A percentile compares a stretch with the other conserved stretches of the same genome.
Evolutionary conservation across 2,113 vertebrate genomes (phyloP).

Genomic region (Anseranas semipalmata): DNA sequence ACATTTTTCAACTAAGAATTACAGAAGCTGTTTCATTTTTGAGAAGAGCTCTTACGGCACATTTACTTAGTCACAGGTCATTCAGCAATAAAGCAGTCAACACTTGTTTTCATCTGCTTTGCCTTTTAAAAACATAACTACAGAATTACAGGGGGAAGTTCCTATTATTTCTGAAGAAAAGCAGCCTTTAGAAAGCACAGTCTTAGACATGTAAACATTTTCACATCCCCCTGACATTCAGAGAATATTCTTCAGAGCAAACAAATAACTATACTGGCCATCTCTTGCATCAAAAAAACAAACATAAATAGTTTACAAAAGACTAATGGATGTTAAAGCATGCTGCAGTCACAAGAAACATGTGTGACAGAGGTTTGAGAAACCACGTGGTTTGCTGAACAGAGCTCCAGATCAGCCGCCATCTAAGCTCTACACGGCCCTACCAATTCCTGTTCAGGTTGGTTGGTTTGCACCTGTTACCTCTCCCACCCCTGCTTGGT

Average conservation of each 20-base stretch:
- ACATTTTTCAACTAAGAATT: not conserved
- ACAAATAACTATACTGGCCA: not conserved
- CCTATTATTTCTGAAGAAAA: not conserved
- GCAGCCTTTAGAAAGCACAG: not conserved
- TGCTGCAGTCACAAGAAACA: not conserved
- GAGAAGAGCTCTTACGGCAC: not conserved
- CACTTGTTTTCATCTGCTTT: slow-evolving; percentile 14
- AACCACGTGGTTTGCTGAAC: not conserved
- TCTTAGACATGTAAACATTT: not conserved
- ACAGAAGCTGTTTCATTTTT: not conserved
- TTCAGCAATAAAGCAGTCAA: not conserved
- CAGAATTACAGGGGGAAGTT: not conserved
- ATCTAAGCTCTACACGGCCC: not conserved
- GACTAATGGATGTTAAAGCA: not conserved
- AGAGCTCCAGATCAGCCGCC: not conserved
- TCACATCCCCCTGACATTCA: not conserved
- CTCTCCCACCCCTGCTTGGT: not conserved
- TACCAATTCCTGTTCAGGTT: not conserved
- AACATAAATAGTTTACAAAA: not conserved
- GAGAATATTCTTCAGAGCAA: not conserved
- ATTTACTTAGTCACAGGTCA: not conserved
- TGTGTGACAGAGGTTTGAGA: not conserved
- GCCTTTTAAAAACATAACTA: slow-evolving; percentile 13
- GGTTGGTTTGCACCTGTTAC: not conserved
- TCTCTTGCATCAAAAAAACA: not conserved